Base-by-base conservation (phyloP, 1,140 invertebrate genomes). In the Conus betulinus region DNA sequence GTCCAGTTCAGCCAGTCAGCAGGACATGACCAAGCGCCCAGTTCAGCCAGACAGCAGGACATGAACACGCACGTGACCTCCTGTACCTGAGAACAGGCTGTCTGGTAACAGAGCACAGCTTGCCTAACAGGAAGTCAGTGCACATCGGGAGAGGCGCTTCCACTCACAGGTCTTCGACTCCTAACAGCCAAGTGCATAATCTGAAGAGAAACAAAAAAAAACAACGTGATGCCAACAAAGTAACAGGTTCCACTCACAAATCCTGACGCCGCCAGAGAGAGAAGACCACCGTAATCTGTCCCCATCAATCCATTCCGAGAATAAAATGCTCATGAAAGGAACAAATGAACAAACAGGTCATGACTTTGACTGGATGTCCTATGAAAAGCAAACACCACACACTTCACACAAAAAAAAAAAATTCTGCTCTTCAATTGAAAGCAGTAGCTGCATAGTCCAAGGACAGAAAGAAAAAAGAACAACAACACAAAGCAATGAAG, bases 361-460 rank as follows among this genome's bases (percentile, higher is more conserved):
- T 11, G 57, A 60, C 1, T 60, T 39, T 8, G 15, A 60, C 0
- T 15, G 57, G 57, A 60, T 60, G 57, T 60, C 57, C 8, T 60
- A 60, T 60, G 57, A 60, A 60, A 60, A 60, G 57, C 57, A 0
- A 60, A 60, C 8, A 60, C 8, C 57, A 60, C 57, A 60, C 15
- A 39, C 39, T 39, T 39, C 39, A 39, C 39, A 39, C 39, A 39
- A 0, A 39, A 3, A 39, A 39, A 60, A 60, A 60, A 71, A 13
- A 71, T 5, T 20, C 52, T 81, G 79, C 79, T 81, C 79, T 81
- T 51, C 51, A 51, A 23, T 39, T 53, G 79, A 81, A 53, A 52
- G 79, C 79, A 52, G 51, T 23, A 81, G 79, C 79, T 81, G 79
- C 79, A 81, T 81, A 81, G 79, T 81, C 79, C 52, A 51, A 23